phyloP scores from a whole-genome alignment of 2,797 vertebrate species.

The Enteromius argenteus region DNA sequence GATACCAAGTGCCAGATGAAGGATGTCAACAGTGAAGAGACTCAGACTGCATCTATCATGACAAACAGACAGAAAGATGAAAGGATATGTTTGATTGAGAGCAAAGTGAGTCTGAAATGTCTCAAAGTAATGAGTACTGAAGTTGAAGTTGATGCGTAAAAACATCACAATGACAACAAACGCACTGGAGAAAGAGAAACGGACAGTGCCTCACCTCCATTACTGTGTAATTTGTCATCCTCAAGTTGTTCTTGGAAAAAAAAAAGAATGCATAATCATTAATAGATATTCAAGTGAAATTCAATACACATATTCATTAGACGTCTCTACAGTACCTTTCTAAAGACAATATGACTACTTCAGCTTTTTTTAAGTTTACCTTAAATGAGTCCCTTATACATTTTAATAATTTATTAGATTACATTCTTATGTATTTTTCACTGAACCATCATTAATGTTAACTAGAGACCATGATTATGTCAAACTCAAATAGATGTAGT shows the following conservation, averaged over 20 bases:
- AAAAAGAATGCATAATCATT: constrained; percentile 69
- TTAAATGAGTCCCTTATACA: neutral
- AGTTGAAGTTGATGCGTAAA: constrained; percentile 41
- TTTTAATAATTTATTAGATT: neutral
- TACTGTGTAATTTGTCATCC: constrained; percentile 83
- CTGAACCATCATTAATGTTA: neutral
- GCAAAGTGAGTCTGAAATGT: constrained; percentile 55
- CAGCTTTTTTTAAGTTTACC: neutral
- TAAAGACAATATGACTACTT: neutral
- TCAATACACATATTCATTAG: constrained; percentile 7
- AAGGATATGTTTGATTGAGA: constrained; percentile 51
- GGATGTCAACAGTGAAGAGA: constrained; percentile 60
- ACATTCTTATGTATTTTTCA: neutral
- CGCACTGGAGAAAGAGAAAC: constrained; percentile 28
- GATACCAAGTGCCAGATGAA: constrained; percentile 63
- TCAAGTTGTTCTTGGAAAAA: constrained; percentile 83
- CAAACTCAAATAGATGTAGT: neutral
- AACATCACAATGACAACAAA: constrained; percentile 49
- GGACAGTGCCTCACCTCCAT: constrained; percentile 80
- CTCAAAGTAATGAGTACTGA: constrained; percentile 50
- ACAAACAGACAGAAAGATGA: constrained; percentile 56
- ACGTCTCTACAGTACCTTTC: neutral
- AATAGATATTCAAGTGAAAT: constrained; percentile 59
- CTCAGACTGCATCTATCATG: constrained; percentile 64
- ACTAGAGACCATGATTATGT: neutral